Conservation (phyloP, 2,113 vertebrate species). For the Eurypyga helias region DNA sequence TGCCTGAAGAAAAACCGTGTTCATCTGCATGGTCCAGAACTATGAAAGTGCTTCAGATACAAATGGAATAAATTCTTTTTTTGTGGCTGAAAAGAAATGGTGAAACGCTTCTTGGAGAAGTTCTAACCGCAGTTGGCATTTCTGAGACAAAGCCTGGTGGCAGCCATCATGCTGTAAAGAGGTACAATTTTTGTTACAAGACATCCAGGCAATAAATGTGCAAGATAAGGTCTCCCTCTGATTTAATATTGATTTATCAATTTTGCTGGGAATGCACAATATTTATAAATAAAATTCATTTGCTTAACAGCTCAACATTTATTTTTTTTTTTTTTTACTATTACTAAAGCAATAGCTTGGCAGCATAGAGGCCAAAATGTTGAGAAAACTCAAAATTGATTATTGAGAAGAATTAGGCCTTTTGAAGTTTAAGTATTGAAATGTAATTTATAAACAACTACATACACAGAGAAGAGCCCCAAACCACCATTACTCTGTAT, state of each 20-base stretch:
- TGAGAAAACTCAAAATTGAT: neutral
- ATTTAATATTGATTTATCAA: neutral
- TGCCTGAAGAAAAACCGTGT: conserved; percentile 4
- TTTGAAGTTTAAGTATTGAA: neutral
- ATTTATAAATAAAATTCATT: neutral
- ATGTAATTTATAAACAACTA: neutral
- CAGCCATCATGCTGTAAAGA: neutral
- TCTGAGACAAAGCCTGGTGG: neutral
- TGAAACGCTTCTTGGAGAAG: neutral
- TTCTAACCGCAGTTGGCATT: neutral
- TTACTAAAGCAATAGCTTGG: neutral
- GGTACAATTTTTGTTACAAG: neutral
- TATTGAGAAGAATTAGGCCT: neutral
- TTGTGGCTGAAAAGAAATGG: neutral
- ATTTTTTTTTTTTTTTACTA: neutral
- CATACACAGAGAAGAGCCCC: neutral
- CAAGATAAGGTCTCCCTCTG: neutral
- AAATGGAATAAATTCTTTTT: neutral
- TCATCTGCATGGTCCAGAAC: neutral
- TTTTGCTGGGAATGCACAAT: neutral
- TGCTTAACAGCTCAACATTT: neutral
- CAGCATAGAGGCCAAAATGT: neutral
- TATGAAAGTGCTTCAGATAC: neutral
- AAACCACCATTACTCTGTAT: neutral
- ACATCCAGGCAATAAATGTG: neutral